Evolutionary conservation across 2,113 vertebrate genomes (phyloP).

Genomic region (Xenopus borealis): DNA sequence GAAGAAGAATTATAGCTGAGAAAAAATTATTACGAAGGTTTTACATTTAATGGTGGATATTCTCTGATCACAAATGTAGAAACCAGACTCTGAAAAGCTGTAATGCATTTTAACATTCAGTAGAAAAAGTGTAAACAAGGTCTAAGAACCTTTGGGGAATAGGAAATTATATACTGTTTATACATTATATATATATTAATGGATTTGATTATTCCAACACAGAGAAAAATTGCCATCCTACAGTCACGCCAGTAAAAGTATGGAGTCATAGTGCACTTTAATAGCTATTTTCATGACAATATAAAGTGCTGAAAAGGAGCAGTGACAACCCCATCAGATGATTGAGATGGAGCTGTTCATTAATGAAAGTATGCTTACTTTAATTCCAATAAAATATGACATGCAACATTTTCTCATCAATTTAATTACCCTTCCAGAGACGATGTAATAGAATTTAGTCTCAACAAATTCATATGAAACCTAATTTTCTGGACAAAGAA

Average conservation of each 20-base stretch:
- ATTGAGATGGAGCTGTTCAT: constrained; percentile 64
- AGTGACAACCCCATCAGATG: constrained; percentile 57
- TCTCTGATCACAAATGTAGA: too few relatives aligned
- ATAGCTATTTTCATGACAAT: too few relatives aligned
- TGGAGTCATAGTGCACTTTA: constrained; percentile 15
- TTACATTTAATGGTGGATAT: neutral
- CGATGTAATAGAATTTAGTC: constrained; percentile 65
- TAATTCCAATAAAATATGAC: constrained; percentile 60
- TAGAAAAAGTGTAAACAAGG: too few relatives aligned
- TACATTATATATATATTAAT: too few relatives aligned
- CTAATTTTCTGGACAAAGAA: constrained; percentile 49
- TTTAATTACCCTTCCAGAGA: constrained; percentile 68
- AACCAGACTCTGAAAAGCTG: too few relatives aligned
- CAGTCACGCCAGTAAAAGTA: neutral
- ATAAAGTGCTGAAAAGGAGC: constrained; percentile 53
- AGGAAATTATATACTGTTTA: too few relatives aligned
- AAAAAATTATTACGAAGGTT: constrained; percentile 48
- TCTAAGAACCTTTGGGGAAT: too few relatives aligned
- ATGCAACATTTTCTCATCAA: constrained; percentile 63
- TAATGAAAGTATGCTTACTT: constrained; percentile 53
- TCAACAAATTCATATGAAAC: constrained; percentile 40
- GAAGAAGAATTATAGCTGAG: constrained; percentile 51
- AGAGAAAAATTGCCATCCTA: neutral
- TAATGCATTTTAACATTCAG: too few relatives aligned
- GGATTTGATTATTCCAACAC: too few relatives aligned